A percentile compares a stretch with the other conserved stretches of the same genome.
Evolutionary conservation across 1,140 invertebrate genomes (phyloP).

Genomic region (Reticulitermes speratus): DNA sequence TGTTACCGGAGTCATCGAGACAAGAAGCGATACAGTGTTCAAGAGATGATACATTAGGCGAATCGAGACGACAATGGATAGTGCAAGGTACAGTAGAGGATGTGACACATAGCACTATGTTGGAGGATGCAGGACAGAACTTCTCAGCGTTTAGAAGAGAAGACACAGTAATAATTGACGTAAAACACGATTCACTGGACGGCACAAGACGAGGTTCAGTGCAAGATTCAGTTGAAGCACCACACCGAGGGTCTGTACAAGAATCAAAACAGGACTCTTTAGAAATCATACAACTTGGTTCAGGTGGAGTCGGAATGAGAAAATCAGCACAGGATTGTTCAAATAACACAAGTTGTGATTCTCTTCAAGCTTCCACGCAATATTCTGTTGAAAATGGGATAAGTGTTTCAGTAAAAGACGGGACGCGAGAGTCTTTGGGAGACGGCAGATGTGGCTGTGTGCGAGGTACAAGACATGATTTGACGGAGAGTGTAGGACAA

Average conservation of each 20-base stretch:
- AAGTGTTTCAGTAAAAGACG: not conserved
- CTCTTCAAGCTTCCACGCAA: not conserved
- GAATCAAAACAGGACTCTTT: not conserved
- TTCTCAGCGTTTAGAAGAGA: not conserved
- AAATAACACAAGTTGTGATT: no score
- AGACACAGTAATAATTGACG: not conserved
- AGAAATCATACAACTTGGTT: not conserved
- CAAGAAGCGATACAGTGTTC: not conserved
- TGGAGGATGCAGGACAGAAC: not conserved
- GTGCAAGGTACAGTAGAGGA: not conserved
- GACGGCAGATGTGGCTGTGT: not conserved
- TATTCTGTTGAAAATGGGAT: not conserved
- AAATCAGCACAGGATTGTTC: not conserved
- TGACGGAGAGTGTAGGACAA: not conserved
- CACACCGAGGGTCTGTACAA: not conserved
- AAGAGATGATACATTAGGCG: not conserved
- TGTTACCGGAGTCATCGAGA: not conserved
- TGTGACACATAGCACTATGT: not conserved
- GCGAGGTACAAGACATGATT: not conserved
- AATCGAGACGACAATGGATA: not conserved
- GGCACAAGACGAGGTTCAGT: not conserved
- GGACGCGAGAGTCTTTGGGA: not conserved
- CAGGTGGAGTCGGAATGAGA: not conserved
- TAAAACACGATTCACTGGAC: not conserved
- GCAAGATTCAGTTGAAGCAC: not conserved